Evolutionary conservation across 2,888 invertebrate species (phyloP).

Genomic region (Seira musarum): DNA sequence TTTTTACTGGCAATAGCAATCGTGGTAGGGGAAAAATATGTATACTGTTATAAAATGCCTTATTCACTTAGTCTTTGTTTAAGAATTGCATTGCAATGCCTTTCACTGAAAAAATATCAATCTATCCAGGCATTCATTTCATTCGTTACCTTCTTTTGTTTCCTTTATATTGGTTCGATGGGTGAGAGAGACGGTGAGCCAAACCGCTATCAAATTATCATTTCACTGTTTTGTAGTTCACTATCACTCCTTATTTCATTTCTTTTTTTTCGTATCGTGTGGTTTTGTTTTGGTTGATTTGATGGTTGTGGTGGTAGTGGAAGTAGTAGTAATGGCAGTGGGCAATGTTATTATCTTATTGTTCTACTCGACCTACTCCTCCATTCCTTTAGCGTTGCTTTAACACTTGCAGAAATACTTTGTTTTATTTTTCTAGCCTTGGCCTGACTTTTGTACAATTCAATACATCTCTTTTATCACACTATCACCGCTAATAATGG

Average conservation of each 20-base stretch:
- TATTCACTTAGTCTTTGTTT: background rate
- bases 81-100: background rate
- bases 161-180: background rate
- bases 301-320: too few relatives aligned
- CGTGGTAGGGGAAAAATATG: too few relatives aligned
- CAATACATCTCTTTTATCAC: conserved; percentile 19
- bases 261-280: background rate
- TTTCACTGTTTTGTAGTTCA: background rate
- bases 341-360: too few relatives aligned
- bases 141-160: conserved; percentile 14
- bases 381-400: background rate
- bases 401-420: conserved; percentile 12
- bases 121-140: background rate
- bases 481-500: conserved; percentile 17
- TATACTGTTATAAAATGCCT: too few relatives aligned
- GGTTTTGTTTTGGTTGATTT: background rate
- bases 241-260: background rate
- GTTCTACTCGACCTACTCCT: too few relatives aligned
- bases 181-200: background rate
- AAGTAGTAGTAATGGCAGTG: too few relatives aligned
- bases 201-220: conserved; percentile 19
- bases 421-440: conserved; percentile 7
- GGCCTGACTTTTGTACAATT: background rate
- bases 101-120: background rate
- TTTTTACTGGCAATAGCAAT: too few relatives aligned